These are phyloP conservation scores for Crotalus horridus DNA, from an alignment of 2,113 vertebrate genomes.

Conservation along the genomic window DNA sequence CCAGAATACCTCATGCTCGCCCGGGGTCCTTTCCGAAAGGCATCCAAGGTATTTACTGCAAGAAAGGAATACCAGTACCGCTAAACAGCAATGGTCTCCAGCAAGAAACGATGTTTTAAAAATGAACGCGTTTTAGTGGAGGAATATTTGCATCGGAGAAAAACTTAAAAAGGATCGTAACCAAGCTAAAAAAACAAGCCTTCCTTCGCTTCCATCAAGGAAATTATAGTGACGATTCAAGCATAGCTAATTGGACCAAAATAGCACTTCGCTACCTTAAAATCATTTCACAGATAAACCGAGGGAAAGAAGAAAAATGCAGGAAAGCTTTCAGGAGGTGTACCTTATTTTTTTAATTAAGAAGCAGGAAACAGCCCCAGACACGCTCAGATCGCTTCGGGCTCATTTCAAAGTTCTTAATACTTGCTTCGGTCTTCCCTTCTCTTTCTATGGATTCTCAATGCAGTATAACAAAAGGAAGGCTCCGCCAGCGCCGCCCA, in stretches of 20 bases:
- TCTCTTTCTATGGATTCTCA: not conserved
- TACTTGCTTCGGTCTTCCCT: not conserved
- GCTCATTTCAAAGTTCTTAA: not conserved
- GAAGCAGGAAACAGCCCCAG: not conserved
- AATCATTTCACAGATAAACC: not conserved
- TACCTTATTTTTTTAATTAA: not conserved
- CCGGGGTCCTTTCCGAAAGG: not conserved
- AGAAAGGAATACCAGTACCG: not conserved
- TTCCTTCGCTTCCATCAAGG: not conserved
- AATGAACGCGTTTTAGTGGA: not conserved
- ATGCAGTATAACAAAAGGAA: not conserved
- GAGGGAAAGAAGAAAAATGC: not conserved
- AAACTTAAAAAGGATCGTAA: not conserved
- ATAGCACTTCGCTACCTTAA: not conserved
- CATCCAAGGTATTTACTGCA: not conserved
- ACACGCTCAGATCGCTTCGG: not conserved
- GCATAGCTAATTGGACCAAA: not conserved
- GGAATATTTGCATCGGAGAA: not conserved
- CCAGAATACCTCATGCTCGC: not conserved
- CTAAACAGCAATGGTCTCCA: not conserved
- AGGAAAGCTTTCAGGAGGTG: not conserved
- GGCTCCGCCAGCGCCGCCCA: not conserved
- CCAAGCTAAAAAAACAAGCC: not conserved
- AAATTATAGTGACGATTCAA: not conserved
- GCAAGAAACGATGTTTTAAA: not conserved